Evolutionary conservation across 1,140 invertebrate genomes (phyloP).

Genomic region (Drosophila rhopaloa): DNA sequence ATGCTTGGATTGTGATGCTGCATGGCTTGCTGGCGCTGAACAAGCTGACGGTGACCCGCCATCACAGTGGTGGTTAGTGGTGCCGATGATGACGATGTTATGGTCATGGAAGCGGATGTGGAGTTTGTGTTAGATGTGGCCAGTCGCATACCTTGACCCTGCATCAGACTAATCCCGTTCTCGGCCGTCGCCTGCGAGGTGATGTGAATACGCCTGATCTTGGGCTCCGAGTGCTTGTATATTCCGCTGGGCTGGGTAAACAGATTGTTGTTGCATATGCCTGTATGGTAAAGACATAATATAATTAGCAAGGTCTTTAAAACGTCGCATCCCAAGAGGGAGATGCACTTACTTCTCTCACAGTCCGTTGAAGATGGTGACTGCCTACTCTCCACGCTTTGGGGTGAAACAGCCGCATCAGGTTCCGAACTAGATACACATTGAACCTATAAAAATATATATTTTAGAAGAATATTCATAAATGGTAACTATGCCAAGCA

Average conservation of each 20-base stretch:
- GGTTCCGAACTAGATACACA: slow-evolving; percentile 93
- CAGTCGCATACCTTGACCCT: slow-evolving; percentile 71
- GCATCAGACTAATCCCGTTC: slow-evolving; percentile 40
- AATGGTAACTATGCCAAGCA: neutral
- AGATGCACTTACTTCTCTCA: slow-evolving; percentile 63
- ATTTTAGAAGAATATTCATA: neutral
- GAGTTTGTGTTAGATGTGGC: slow-evolving; percentile 39
- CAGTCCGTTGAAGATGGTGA: slow-evolving; percentile 80
- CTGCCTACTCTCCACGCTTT: slow-evolving; percentile 74
- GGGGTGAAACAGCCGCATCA: slow-evolving; percentile 86
- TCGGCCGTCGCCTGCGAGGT: slow-evolving; percentile 62
- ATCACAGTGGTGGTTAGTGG: slow-evolving; percentile 48
- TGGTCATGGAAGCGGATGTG: slow-evolving; percentile 53
- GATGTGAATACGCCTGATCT: slow-evolving; percentile 80
- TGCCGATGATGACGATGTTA: slow-evolving; percentile 55
- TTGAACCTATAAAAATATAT: slow-evolving; percentile 88
- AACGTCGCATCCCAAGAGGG: too few relatives aligned
- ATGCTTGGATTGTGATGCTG: slow-evolving; percentile 38
- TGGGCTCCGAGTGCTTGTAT: slow-evolving; percentile 79
- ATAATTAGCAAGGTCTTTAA: neutral
- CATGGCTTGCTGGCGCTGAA: slow-evolving; percentile 52
- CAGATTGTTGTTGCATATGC: slow-evolving; percentile 46
- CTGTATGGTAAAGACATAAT: slow-evolving; percentile 11
- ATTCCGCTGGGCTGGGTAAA: slow-evolving; percentile 67
- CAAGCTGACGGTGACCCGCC: slow-evolving; percentile 43